Base-by-base conservation (phyloP, 2,113 vertebrate species). In the Phoenicopterus ruber region DNA sequence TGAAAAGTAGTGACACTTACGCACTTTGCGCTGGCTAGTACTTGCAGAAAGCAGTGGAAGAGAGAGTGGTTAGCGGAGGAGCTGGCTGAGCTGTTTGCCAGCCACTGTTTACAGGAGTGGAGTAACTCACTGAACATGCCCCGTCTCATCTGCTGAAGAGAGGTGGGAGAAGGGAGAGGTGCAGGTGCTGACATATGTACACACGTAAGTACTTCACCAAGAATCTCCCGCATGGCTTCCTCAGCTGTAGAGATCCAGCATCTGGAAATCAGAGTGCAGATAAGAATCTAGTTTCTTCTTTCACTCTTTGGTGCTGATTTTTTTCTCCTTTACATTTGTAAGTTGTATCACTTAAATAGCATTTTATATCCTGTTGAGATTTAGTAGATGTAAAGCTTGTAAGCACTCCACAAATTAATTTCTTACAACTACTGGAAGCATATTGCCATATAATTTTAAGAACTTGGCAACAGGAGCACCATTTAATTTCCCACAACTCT, bases 361-460 rank as follows among this genome's bases (percentile, higher is more conserved):
- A 94, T 97, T 96, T 96, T 95, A 83, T 93, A 92, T 95, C 94
- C 91, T 82, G 72, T 97, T 96, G 82, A 97, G 90, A 95, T 92
- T 95, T 96, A 93, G 93, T 93, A 82, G 88, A 94, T 95, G 88
- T 91, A 94, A 96, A 82, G 87, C 91, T 94, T 97, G 92, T 96
- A 95, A 96, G 93, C 94, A 95, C 84, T 96, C 94, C 95, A 93
- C 93, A 97, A 92, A 97, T 96, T 97, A 96, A 94, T 97, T 97
- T 96, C 90, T 94, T 97, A 97, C 93, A 96, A 92, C 91, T 97
- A 31, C 93, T 96, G 94, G 90, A 96, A 98, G 93, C 93, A 88
- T 97, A 93, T 94, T 97, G 84, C 94, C 95, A 74, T 97, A 93
- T 91, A 92, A 93, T 96, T 97, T 96, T 96, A 97, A 97, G 80